These are phyloP conservation scores for Xylota sylvarum DNA, from an alignment of 2,888 invertebrate species.

Conservation along the genomic window DNA sequence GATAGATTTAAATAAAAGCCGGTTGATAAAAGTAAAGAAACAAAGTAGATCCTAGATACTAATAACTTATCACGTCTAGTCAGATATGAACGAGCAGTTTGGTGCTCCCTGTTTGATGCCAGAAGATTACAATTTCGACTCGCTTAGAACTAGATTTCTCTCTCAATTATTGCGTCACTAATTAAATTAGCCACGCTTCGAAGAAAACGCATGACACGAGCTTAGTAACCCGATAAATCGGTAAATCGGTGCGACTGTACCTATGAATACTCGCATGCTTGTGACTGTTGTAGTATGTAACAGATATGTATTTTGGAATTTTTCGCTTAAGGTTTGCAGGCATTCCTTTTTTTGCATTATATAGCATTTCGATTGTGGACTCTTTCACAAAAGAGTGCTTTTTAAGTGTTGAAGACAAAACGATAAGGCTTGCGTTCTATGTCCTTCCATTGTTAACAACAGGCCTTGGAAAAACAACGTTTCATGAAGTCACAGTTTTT, in stretches of 20 bases:
- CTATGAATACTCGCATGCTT: neutral
- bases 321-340: no score
- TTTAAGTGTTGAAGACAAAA: no score
- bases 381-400: no score
- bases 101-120: neutral
- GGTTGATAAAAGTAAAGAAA: neutral
- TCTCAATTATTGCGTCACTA: slow-evolving; percentile 21
- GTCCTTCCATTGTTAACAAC: no score
- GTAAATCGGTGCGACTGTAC: neutral
- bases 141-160: slow-evolving; percentile 2
- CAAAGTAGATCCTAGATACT: neutral
- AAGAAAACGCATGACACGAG: slow-evolving; percentile 18
- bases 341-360: no score
- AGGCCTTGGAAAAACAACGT: no score
- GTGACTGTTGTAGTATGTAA: no score
- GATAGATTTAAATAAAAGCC: slow-evolving; percentile 1
- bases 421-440: no score
- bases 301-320: no score
- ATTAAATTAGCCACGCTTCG: slow-evolving; percentile 23
- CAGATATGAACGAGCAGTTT: neutral
- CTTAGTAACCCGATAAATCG: slow-evolving; percentile 13
- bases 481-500: no score
- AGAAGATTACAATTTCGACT: neutral
- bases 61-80: neutral
- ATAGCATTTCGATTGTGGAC: no score